Conservation (phyloP, 2,888 invertebrate genomes). For the Spisula solida region DNA sequence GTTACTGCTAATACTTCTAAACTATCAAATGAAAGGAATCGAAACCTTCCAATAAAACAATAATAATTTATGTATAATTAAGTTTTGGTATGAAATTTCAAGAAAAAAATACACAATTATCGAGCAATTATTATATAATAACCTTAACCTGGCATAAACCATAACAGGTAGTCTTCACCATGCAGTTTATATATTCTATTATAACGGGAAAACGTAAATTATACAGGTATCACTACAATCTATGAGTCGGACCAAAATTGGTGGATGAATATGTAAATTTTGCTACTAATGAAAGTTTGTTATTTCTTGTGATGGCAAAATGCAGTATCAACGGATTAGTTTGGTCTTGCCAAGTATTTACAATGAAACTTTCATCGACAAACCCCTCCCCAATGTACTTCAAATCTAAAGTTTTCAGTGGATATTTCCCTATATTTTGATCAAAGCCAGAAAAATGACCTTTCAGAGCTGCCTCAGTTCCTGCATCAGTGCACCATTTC, state of each 20-base stretch:
- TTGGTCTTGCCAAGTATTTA: slow-evolving; percentile 66
- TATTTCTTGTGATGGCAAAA: slow-evolving; percentile 58
- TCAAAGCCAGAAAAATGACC: slow-evolving; percentile 57
- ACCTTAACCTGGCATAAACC: too few species aligned
- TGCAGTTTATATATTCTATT: too few species aligned
- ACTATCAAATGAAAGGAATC: too few species aligned
- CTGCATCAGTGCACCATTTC: slow-evolving; percentile 70
- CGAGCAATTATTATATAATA: too few species aligned
- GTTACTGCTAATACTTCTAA: too few species aligned
- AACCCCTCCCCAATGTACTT: slow-evolving; percentile 68
- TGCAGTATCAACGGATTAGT: slow-evolving; percentile 33
- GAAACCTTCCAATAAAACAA: too few species aligned
- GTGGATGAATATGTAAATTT: slow-evolving; percentile 53
- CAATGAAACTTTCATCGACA: slow-evolving; percentile 55
- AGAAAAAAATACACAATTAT: too few species aligned
- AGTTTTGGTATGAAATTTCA: too few species aligned
- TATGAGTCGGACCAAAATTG: slow-evolving; percentile 25
- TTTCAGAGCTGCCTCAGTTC: slow-evolving; percentile 65
- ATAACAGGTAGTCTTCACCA: too few species aligned
- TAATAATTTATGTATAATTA: too few species aligned
- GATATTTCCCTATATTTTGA: slow-evolving; percentile 63
- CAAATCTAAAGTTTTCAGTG: slow-evolving; percentile 45
- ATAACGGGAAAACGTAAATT: not conserved
- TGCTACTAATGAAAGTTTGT: slow-evolving; percentile 53
- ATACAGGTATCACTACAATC: slow-evolving; percentile 31